phyloP scores from a whole-genome alignment of 2,113 vertebrate species.

The Gasterosteus nipponicus region DNA sequence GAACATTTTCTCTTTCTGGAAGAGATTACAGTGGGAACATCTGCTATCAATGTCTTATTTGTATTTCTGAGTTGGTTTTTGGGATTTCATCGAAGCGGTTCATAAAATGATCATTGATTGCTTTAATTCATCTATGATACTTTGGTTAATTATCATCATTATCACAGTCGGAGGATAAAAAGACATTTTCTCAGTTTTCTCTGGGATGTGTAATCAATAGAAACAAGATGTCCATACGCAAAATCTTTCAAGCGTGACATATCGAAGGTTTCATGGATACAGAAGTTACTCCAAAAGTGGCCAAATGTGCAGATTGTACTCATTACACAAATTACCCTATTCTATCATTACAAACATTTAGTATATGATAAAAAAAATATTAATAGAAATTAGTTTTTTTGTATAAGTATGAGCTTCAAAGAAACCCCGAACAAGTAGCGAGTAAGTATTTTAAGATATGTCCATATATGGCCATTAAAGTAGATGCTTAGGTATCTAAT shows the following conservation, averaged over 20 bases:
- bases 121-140: slow-evolving; percentile 69
- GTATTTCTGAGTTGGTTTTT: slow-evolving; percentile 62
- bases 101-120: slow-evolving; percentile 71
- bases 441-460: no score
- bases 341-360: neutral
- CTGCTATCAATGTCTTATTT: slow-evolving; percentile 65
- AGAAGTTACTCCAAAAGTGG: slow-evolving; percentile 17
- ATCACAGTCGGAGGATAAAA: slow-evolving; percentile 54
- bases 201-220: slow-evolving; percentile 44
- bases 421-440: no score
- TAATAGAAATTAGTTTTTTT: neutral
- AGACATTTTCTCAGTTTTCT: slow-evolving; percentile 26
- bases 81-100: slow-evolving; percentile 62
- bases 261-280: slow-evolving; percentile 12
- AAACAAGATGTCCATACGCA: slow-evolving; percentile 31
- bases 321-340: slow-evolving; percentile 36
- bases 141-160: slow-evolving; percentile 70
- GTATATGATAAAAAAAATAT: neutral
- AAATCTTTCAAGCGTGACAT: slow-evolving; percentile 18
- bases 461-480: no score
- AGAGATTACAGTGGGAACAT: slow-evolving; percentile 77
- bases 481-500: no score
- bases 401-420: neutral
- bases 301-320: slow-evolving; percentile 23
- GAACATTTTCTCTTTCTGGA: slow-evolving; percentile 61